Evolutionary conservation across 2,888 invertebrate genomes (phyloP), one percentile per base, ranked within the genome.

Genomic region (Harpalus rubripes): DNA sequence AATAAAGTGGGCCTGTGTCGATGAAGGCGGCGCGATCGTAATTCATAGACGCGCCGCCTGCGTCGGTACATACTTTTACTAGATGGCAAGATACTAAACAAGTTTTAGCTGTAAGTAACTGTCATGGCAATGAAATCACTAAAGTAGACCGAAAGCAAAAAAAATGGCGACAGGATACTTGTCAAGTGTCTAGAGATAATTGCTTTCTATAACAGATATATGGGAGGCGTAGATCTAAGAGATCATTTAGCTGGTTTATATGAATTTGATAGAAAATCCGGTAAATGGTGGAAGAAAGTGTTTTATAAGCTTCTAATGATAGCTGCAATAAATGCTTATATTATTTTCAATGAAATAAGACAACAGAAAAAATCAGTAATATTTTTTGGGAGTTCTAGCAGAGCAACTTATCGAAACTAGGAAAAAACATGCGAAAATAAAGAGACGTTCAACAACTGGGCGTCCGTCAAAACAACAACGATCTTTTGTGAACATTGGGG

Each of bases 261-360:
- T 22, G 22, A 22, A 22, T 22, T 22, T 22, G 22, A 22, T 22
- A 22, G 22, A 22, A 22, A 22, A 22, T 22, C 22, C 22, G 22
- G 22, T 22, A 22, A 22, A 22, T 22, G 22, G 22, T 52, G 52
- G 52, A 52, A 52, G 52, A 52, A 52, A 52, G 52, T 52, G 52
- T 52, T 52, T 52, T 52, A 52, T 52, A 52, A 52, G n/a, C 52
- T 52, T 52, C 52, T 52, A 52, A 52, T 52, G 52, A 52, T 52
- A 52, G 52, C 52, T 52, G 52, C 52, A 52, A 52, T 52, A 52
- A 52, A 52, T 52, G 8, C 52, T 52, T 22, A 22, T 22, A 22
- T 22, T 22, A 22, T 22, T 22, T 22, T 22, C 22, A 22, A 22
- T 22, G 22, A 52, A 52, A 52, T 52, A 52, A 52, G 52, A 52